Conservation (phyloP, 2,797 vertebrate genomes). For the Tiaroga cobitis region DNA sequence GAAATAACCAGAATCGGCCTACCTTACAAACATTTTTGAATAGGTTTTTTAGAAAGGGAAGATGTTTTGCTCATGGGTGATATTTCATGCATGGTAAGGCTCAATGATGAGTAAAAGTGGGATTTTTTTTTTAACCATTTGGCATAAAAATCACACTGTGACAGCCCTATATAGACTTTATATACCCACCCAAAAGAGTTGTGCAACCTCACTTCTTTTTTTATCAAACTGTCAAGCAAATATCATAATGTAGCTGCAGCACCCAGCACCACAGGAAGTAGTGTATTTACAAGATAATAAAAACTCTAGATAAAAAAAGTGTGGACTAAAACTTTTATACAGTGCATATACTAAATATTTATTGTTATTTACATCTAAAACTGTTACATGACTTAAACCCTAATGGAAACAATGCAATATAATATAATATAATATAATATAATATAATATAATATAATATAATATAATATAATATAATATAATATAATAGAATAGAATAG, state of each 20-base stretch:
- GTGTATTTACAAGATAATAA: background rate
- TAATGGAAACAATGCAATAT: background rate
- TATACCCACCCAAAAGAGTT: no score
- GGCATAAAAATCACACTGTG: background rate
- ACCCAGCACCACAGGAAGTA: background rate
- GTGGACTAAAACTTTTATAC: background rate
- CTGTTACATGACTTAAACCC: background rate
- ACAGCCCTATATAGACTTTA: background rate
- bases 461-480: background rate
- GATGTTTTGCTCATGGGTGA: background rate
- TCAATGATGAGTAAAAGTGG: background rate
- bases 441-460: background rate
- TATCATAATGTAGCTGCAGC: background rate
- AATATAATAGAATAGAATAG: constrained; percentile 2
- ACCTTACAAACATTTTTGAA: background rate
- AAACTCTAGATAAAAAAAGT: background rate
- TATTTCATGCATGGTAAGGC: background rate
- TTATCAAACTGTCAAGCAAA: background rate
- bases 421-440: background rate
- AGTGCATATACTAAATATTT: background rate
- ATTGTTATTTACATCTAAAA: background rate
- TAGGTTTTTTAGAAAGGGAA: background rate
- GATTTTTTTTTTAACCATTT: background rate
- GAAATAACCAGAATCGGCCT: background rate
- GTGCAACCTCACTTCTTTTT: background rate